These are phyloP conservation scores for Platyscapa corneri DNA, from an alignment of 1,140 invertebrate species.

Conservation along the genomic window DNA sequence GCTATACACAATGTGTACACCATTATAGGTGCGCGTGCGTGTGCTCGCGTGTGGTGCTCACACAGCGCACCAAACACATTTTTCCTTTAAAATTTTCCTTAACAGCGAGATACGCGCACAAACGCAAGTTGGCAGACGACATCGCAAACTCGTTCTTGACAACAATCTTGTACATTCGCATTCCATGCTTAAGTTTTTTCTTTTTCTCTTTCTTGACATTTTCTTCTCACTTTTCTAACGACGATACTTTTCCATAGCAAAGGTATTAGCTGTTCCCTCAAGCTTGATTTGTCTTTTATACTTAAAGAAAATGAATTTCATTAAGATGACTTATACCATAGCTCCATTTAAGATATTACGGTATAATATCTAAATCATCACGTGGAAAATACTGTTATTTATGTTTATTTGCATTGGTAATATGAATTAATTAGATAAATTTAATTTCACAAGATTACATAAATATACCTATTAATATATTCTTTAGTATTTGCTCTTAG, in stretches of 20 bases:
- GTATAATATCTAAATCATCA: background rate
- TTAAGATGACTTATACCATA: background rate
- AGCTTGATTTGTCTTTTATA: background rate
- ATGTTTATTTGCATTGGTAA: background rate
- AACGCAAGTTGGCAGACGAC: background rate
- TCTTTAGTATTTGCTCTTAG: too few species aligned
- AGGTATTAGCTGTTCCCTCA: background rate
- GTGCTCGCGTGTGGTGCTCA: background rate
- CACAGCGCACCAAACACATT: background rate
- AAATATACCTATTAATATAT: background rate
- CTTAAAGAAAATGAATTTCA: background rate
- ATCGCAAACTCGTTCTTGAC: conserved; percentile 13
- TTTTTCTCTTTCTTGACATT: background rate
- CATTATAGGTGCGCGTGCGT: background rate
- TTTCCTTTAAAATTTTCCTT: background rate
- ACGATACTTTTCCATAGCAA: background rate
- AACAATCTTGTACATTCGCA: background rate
- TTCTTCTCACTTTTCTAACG: background rate
- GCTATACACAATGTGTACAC: too few species aligned
- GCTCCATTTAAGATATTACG: background rate
- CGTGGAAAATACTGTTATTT: background rate
- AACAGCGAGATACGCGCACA: background rate
- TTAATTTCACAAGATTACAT: background rate
- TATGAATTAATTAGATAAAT: background rate
- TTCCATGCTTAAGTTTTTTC: background rate